Conservation (phyloP, 2,113 vertebrate genomes). For the Pseudorhombus dupliciocellatus region DNA sequence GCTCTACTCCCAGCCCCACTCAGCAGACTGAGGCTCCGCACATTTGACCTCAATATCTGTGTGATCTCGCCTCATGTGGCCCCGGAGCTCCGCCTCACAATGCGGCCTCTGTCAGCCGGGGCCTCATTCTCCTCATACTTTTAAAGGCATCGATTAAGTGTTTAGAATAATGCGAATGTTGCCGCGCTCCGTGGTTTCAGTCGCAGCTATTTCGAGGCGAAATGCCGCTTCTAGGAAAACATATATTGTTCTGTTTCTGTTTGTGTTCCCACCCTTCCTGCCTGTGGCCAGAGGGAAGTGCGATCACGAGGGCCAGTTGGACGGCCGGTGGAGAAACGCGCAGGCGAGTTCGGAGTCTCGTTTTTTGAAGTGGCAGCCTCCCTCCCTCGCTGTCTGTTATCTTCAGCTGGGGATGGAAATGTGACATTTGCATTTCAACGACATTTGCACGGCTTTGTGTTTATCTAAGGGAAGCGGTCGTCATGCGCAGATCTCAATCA, state of each 20-base stretch:
- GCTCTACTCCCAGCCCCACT: background rate
- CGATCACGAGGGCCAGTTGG: slow-evolving; percentile 41
- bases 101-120: background rate
- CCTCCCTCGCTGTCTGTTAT: background rate
- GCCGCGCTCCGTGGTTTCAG: background rate
- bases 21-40: slow-evolving; percentile 19
- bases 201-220: background rate
- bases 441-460: slow-evolving; percentile 40
- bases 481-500: slow-evolving; percentile 20
- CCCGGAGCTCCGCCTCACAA: slow-evolving; percentile 28
- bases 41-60: slow-evolving; percentile 33
- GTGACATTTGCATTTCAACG: slow-evolving; percentile 43
- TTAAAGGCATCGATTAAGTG: background rate
- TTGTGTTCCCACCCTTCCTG: slow-evolving; percentile 74
- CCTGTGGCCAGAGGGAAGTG: slow-evolving; percentile 67
- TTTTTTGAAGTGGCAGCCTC: background rate
- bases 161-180: background rate
- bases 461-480: slow-evolving; percentile 5
- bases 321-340: background rate
- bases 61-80: slow-evolving; percentile 22
- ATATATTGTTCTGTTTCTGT: slow-evolving; percentile 59
- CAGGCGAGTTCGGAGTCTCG: background rate
- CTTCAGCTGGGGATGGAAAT: slow-evolving; percentile 56
- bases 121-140: slow-evolving; percentile 41
- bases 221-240: slow-evolving; percentile 36